A percentile compares a stretch with the other conserved stretches of the same genome.
phyloP scores from a whole-genome alignment of 2,113 vertebrate species.

The Carlito syrichta region DNA sequence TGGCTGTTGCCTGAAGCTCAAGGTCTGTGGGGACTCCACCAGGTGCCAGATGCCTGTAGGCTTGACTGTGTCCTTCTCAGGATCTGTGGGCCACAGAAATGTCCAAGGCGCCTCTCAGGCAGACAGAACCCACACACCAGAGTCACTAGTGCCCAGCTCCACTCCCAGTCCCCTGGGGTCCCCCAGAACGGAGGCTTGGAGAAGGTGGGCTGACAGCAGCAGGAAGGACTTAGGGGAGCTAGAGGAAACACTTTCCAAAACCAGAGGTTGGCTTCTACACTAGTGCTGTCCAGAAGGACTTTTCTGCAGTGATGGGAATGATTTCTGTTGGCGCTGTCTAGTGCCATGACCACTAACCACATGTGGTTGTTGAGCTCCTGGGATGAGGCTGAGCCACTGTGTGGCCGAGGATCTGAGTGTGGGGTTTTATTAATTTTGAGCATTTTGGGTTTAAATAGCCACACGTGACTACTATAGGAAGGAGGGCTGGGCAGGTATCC shows the following conservation, averaged over 20 bases:
- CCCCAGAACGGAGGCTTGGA: too few relatives aligned
- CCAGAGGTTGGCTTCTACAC: neutral
- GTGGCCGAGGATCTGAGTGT: neutral
- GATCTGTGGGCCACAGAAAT: neutral
- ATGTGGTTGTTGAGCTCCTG: neutral
- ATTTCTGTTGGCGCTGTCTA: neutral
- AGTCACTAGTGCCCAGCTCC: neutral
- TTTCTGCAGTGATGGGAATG: neutral
- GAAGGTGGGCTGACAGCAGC: too few relatives aligned
- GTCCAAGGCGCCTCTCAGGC: neutral
- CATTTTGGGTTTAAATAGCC: neutral
- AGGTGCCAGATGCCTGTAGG: neutral
- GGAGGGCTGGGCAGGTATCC: neutral
- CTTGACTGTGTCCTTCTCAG: neutral
- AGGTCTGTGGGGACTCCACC: neutral
- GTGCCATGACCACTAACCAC: rapidly evolving
- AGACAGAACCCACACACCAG: neutral
- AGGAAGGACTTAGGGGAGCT: neutral
- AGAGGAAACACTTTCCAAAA: neutral
- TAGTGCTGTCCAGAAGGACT: neutral
- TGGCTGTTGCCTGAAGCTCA: neutral
- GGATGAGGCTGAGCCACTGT: neutral
- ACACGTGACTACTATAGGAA: neutral
- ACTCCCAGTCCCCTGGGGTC: neutral
- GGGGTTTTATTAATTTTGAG: neutral